Conservation (phyloP, 2,888 invertebrate species). For the Clistopyga incitator region DNA sequence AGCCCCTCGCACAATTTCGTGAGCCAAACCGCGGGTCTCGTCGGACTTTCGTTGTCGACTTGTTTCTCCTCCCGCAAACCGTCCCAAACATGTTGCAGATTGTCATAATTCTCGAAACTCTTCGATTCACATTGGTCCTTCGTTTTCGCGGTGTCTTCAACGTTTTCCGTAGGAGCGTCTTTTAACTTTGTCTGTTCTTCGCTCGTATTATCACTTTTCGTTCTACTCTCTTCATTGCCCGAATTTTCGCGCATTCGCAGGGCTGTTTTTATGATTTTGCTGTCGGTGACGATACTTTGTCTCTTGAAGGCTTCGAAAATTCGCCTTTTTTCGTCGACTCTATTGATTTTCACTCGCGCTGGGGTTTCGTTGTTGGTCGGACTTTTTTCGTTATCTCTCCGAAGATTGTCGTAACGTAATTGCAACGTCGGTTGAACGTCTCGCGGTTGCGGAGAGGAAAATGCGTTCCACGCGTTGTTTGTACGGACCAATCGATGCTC, state of each 20-base stretch:
- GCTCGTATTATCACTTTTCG: slow-evolving; percentile 1
- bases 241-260: slow-evolving; percentile 78
- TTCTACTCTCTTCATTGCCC: slow-evolving; percentile 33
- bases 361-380: slow-evolving; percentile 46
- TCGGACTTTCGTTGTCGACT: slow-evolving; percentile 85
- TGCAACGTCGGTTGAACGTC: slow-evolving; percentile 74
- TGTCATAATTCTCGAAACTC: slow-evolving; percentile 88
- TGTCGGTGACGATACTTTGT: slow-evolving; percentile 79
- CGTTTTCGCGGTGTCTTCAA: slow-evolving; percentile 70
- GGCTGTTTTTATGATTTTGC: slow-evolving; percentile 79
- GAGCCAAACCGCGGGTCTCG: slow-evolving; percentile 89
- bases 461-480: slow-evolving; percentile 79
- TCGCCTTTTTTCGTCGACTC: slow-evolving; percentile 76
- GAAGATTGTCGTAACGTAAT: slow-evolving; percentile 79
- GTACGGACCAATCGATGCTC: slow-evolving; percentile 77
- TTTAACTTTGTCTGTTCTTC: slow-evolving; percentile 70
- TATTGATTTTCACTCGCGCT: slow-evolving; percentile 69
- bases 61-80: slow-evolving; percentile 73
- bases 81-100: slow-evolving; percentile 84
- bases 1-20: slow-evolving; percentile 90
- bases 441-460: slow-evolving; percentile 71
- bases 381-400: slow-evolving; percentile 70
- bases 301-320: slow-evolving; percentile 79
- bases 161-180: slow-evolving; percentile 1
- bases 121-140: slow-evolving; percentile 79